Evolutionary conservation across 2,113 vertebrate species (phyloP).

Genomic region (Martes martes): DNA sequence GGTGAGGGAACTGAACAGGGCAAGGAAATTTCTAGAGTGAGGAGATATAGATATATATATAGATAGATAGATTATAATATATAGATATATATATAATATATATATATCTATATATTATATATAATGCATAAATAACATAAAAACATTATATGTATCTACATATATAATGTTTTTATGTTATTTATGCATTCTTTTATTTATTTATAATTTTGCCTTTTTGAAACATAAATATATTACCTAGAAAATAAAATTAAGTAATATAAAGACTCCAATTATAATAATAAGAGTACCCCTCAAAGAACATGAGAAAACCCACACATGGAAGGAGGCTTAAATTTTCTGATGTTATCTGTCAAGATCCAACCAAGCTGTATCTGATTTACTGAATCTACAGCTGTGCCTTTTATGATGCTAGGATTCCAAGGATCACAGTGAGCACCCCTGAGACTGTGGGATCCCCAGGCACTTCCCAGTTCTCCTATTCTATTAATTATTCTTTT

Average conservation of each 20-base stretch:
- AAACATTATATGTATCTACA: too few species aligned
- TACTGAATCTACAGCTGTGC: fast-evolving
- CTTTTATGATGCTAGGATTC: fast-evolving
- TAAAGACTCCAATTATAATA: neutral
- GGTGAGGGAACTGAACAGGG: neutral
- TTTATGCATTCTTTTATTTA: neutral
- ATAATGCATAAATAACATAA: too few species aligned
- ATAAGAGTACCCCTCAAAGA: neutral
- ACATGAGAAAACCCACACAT: neutral
- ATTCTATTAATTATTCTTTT: neutral
- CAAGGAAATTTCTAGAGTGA: neutral
- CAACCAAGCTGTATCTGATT: fast-evolving
- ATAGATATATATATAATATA: too few species aligned
- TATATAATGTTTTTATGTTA: neutral
- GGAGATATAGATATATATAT: too few species aligned
- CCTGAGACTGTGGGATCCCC: fast-evolving
- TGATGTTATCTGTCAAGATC: neutral
- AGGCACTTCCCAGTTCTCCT: neutral
- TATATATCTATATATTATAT: too few species aligned
- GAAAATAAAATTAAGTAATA: neutral
- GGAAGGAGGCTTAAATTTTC: neutral
- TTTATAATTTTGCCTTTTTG: neutral
- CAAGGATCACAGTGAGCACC: fast-evolving
- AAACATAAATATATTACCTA: neutral
- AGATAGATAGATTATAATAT: too few species aligned